Base-by-base conservation (phyloP, 1,140 invertebrate genomes). In the Littorina saxatilis region DNA sequence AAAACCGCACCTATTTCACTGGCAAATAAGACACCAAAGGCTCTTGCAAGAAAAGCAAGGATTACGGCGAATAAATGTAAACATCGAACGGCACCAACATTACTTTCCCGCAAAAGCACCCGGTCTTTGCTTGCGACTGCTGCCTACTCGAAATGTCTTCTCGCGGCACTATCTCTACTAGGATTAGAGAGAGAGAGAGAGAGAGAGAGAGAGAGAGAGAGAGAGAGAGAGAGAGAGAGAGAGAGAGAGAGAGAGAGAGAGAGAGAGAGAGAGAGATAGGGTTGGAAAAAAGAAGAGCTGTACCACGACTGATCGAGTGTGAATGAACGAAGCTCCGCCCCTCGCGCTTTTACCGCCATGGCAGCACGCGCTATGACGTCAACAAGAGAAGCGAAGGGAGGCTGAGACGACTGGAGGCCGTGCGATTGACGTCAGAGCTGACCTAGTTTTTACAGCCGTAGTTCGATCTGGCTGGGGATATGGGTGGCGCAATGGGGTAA, bases 301-400 rank as follows among this genome's bases (percentile, higher is more conserved):
- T 32, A 35, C 61, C n/a, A n/a, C n/a, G n/a, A n/a, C 15, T 1
- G 29, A 23, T 17, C 7, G 55, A 58, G 55, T 58, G 61, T 63
- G 61, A 63, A 63, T 63, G 61, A 63, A 63, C 61, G n/a, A 32
- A 13, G 27, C 61, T 63, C 61, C 61, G 29, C 61, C 29, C 61
- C 11, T 2, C 27, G 27, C n/a, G n/a, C 61, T 32, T 63, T 32
- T 27, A 7, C 47, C 5, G 35, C 61, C 61, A 63, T 63, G 61
- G 61, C 61, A 63, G 61, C 61, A 63, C 61, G 61, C 61, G 61
- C 61, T 63, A 63, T 63, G 61, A 63, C 61, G 61, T 35, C 29
- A 63, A 32, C 61, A 32, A 7, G 27, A 9, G 47, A 7, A 7
- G 27, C 13, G 61, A 27, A 11, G 27, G 27, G 61, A 63, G 61